A percentile compares a stretch with the other conserved stretches of the same genome.
Conservation (phyloP, 2,797 vertebrate genomes). For the Dallia pectoralis region DNA sequence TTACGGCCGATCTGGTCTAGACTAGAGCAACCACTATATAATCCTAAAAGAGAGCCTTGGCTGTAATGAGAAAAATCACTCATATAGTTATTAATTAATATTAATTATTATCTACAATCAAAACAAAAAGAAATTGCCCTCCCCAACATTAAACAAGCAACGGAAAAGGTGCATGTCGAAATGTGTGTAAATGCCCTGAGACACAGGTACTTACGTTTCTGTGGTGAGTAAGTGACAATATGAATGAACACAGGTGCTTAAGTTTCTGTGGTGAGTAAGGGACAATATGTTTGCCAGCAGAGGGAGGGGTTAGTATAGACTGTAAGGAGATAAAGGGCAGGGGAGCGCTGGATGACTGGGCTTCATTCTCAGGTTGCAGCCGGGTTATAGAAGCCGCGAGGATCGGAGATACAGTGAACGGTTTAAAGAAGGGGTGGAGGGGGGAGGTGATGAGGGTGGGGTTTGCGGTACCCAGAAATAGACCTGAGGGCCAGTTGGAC, state of each 20-base stretch:
- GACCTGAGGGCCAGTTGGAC: constrained; percentile 18
- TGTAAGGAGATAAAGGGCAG: constrained; percentile 9
- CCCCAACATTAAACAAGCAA: neutral
- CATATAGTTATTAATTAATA: too few species aligned
- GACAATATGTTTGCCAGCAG: neutral
- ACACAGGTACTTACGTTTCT: neutral
- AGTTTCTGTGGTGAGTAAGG: neutral
- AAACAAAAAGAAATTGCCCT: neutral
- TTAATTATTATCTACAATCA: neutral
- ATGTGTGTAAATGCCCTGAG: neutral
- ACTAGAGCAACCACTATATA: neutral
- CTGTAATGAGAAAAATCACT: neutral
- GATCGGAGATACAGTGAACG: constrained; percentile 21
- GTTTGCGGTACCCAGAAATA: constrained; percentile 43
- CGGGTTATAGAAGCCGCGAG: constrained; percentile 28
- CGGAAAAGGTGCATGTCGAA: neutral
- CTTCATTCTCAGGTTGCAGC: constrained; percentile 33
- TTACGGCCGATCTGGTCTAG: neutral
- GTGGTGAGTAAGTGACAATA: neutral
- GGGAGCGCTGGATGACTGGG: neutral
- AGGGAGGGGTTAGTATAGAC: constrained; percentile 4
- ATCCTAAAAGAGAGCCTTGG: neutral
- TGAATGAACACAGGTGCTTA: neutral
- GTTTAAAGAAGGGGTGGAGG: neutral
- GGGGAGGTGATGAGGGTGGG: constrained; percentile 1